phyloP scores from a whole-genome alignment of 2,888 invertebrate genomes.

The Suillia variegata region DNA sequence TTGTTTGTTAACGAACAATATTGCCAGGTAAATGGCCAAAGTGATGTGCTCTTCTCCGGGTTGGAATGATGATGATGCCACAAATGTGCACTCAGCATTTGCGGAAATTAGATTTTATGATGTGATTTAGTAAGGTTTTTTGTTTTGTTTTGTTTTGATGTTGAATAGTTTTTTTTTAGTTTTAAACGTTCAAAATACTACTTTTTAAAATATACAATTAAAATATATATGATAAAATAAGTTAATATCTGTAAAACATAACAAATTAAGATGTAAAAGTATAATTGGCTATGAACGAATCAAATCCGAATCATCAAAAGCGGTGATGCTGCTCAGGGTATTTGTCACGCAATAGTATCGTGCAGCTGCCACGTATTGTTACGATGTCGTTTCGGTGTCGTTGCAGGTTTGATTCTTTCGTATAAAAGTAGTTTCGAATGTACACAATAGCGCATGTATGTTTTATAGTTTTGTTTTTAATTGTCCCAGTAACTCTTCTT shows the following conservation, averaged over 20 bases:
- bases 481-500: not conserved
- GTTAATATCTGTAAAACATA: slow-evolving; percentile 53
- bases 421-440: slow-evolving; percentile 29
- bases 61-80: too few relatives aligned
- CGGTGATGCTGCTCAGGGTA: too few relatives aligned
- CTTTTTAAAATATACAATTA: slow-evolving; percentile 24
- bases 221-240: slow-evolving; percentile 46
- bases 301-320: slow-evolving; percentile 21
- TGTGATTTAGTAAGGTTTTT: not conserved
- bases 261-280: slow-evolving; percentile 39
- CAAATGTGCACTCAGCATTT: too few relatives aligned
- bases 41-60: not conserved
- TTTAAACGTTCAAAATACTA: slow-evolving; percentile 9
- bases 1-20: too few relatives aligned
- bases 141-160: not conserved
- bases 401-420: slow-evolving; percentile 16
- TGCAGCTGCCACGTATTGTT: too few relatives aligned
- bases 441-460: slow-evolving; percentile 35
- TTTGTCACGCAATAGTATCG: too few relatives aligned
- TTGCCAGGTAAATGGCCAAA: slow-evolving; percentile 40
- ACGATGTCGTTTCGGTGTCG: not conserved
- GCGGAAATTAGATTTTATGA: too few relatives aligned
- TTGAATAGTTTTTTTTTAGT: not conserved
- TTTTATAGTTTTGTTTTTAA: too few relatives aligned
- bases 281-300: slow-evolving; percentile 48